These are phyloP conservation scores for Buphagus erythrorhynchus DNA, from an alignment of 2,797 vertebrate species.

Conservation along the genomic window DNA sequence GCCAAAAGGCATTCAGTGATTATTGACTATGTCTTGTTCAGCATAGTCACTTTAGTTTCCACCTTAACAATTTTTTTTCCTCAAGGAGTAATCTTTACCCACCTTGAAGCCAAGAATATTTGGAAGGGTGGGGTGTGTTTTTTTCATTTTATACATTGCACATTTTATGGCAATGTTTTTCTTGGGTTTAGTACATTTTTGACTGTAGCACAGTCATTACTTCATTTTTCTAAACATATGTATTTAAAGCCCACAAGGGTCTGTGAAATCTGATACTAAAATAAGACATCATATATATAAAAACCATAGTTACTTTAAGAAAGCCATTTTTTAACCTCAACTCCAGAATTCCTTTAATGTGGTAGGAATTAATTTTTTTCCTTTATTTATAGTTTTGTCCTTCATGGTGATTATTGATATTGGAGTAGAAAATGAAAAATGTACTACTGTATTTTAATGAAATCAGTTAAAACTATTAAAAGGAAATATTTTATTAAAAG, in stretches of 20 bases:
- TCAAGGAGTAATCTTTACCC: not conserved
- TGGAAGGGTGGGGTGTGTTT: not conserved
- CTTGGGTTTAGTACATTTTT: slow-evolving; percentile 57
- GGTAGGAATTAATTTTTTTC: not conserved
- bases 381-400: slow-evolving; percentile 5
- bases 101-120: slow-evolving; percentile 47
- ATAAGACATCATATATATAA: slow-evolving; percentile 41
- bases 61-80: not conserved
- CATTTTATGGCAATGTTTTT: slow-evolving; percentile 54
- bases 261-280: slow-evolving; percentile 58
- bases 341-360: slow-evolving; percentile 26
- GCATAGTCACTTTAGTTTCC: slow-evolving; percentile 15
- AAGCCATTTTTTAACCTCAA: slow-evolving; percentile 28
- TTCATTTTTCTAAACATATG: slow-evolving; percentile 65
- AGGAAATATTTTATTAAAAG: not conserved
- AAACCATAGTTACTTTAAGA: slow-evolving; percentile 23
- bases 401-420: not conserved
- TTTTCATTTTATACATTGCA: slow-evolving; percentile 41
- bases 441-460: not conserved
- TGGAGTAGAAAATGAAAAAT: not conserved
- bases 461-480: slow-evolving; percentile 33
- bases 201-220: slow-evolving; percentile 41
- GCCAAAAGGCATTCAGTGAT: not conserved
- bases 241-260: slow-evolving; percentile 49
- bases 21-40: slow-evolving; percentile 9